Evolutionary conservation across 2,113 vertebrate genomes (phyloP), one percentile per base, ranked within the genome.

Genomic region (Entosphenus tridentatus): DNA sequence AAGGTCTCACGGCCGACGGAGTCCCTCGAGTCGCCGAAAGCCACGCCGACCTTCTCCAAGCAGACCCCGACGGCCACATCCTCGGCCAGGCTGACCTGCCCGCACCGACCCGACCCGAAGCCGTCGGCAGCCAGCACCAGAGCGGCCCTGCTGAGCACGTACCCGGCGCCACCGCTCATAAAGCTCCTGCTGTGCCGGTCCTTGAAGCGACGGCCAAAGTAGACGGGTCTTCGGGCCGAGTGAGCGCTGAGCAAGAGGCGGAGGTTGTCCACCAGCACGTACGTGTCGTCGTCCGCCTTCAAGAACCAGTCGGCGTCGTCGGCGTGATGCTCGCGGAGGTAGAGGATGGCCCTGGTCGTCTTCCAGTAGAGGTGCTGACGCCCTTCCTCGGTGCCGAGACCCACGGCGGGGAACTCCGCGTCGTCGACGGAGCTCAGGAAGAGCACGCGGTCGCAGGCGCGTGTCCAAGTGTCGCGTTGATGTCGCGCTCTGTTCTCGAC

Each of bases 371-470:
- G 69, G 16, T 71, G 17, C 2, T 58, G 16, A 5, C 70, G 57
- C n/a, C 70, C 70, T 70, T 74, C 70, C n/a, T 68, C 57, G 13
- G 72, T 70, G 8, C 12, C 55, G 56, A 73, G 68, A 3, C 67
- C 69, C 12, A 72, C 14, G 9, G 69, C 67, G 13, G 73, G 73
- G 67, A 73, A 68, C 8, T n/a, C 11, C 2, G 70, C 56, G 57
- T 73, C 58, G 10, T 14, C 56, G 14, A 56, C 56, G 3, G 73
- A 73, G 72, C 73, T 73, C 72, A 73, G 57, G 67, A 73, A 71
- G 10, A 73, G 69, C 65, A 74, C 54, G 12, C 12, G 13, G 69
- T 21, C 69, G 11, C 70, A 71, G 55, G 54, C 68, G 17, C 68
- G 68, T n/a, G 68, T 70, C 72, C 68, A 70, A 57, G 71, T 71